Evolutionary conservation across 2,113 vertebrate genomes (phyloP).

Genomic region (Daboia siamensis): DNA sequence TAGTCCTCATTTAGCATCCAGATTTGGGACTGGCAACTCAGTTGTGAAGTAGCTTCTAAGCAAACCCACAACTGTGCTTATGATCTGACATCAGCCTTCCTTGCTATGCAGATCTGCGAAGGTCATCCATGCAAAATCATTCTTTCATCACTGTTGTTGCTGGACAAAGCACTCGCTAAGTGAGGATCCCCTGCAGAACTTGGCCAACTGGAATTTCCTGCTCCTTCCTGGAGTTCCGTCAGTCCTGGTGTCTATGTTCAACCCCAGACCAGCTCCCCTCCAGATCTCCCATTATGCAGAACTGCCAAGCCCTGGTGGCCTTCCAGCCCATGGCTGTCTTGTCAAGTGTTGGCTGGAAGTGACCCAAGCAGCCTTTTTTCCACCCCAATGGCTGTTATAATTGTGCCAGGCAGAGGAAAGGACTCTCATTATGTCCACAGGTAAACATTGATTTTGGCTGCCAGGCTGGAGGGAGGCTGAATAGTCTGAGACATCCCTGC

Average conservation of each 20-base stretch:
- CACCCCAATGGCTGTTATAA: neutral
- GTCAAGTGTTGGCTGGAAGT: neutral
- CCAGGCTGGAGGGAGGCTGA: conserved; percentile 10
- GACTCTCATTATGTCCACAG: conserved; percentile 8
- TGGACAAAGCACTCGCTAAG: neutral
- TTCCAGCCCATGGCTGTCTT: rapidly evolving
- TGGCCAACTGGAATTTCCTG: neutral
- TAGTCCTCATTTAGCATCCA: neutral
- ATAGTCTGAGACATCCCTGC: conserved; percentile 11
- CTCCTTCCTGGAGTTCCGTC: neutral
- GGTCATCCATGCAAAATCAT: neutral
- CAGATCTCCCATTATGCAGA: neutral
- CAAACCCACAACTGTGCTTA: neutral
- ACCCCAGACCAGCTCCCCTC: neutral
- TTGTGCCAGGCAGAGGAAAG: neutral
- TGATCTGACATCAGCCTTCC: neutral
- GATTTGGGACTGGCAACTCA: neutral
- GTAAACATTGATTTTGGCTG: conserved; percentile 30
- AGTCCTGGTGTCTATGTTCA: neutral
- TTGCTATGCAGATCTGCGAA: neutral
- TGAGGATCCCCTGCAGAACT: neutral
- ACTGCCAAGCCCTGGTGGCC: neutral
- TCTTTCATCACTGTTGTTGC: neutral
- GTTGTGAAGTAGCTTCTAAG: neutral
- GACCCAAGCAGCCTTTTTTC: neutral